Conservation (phyloP, 2,797 vertebrate species). For the Leptodactylus fallax region DNA sequence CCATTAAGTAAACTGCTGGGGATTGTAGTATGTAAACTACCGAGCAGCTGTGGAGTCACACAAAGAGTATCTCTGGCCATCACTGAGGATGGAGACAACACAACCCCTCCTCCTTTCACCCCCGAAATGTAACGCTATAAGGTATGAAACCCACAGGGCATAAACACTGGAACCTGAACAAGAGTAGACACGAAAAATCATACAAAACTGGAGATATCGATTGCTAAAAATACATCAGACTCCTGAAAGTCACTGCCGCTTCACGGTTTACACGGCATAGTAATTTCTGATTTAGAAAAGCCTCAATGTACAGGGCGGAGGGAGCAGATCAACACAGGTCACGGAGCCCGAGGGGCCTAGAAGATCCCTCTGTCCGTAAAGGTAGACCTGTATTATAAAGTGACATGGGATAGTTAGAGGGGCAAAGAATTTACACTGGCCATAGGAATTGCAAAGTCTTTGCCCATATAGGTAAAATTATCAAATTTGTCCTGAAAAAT, state of each 20-base stretch:
- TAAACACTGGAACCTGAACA: not conserved
- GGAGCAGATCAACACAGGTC: not conserved
- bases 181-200: not conserved
- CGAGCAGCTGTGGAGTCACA: too few species aligned
- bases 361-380: not conserved
- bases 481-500: too few species aligned
- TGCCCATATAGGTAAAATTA: too few species aligned
- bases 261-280: not conserved
- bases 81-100: not conserved
- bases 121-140: not conserved
- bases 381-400: not conserved
- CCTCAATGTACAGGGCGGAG: not conserved
- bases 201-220: not conserved
- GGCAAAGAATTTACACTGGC: too few species aligned
- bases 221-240: not conserved
- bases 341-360: not conserved
- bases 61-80: not conserved
- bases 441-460: too few species aligned
- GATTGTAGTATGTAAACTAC: too few species aligned
- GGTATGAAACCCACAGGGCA: slow-evolving; percentile 22
- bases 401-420: too few species aligned
- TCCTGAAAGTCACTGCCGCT: not conserved
- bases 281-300: not conserved
- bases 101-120: not conserved
- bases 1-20: not conserved